Evolutionary conservation across 2,797 vertebrate species (phyloP).

Genomic region (Molothrus ater): DNA sequence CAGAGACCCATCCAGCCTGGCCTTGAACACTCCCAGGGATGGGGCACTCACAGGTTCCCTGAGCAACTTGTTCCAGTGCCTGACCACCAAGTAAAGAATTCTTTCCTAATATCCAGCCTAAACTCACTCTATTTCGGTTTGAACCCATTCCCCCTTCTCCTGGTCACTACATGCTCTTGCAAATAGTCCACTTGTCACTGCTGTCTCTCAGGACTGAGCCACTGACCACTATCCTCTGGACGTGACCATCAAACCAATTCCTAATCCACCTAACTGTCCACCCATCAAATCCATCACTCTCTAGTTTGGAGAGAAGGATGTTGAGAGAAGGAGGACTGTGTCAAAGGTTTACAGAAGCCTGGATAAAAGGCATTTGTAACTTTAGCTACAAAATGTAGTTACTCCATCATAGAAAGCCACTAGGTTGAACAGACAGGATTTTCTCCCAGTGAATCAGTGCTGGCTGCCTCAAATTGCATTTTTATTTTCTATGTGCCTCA

Average conservation of each 20-base stretch:
- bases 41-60: too few species aligned
- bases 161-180: neutral
- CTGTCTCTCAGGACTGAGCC: neutral
- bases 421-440: neutral
- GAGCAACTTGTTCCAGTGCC: neutral
- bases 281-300: too few species aligned
- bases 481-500: neutral
- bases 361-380: neutral
- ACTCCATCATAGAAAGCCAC: neutral
- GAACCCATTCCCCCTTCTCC: neutral
- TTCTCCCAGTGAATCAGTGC: rapidly evolving
- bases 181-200: neutral
- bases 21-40: neutral
- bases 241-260: neutral
- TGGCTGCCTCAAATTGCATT: neutral
- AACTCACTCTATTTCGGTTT: neutral
- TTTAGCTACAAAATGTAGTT: neutral
- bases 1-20: neutral
- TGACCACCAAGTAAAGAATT: too few species aligned
- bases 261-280: neutral
- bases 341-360: neutral
- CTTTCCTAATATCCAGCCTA: neutral
- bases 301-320: neutral
- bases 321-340: too few species aligned
- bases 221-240: neutral